These are phyloP conservation scores for Verasper variegatus DNA, from an alignment of 2,113 vertebrate species.

Conservation along the genomic window DNA sequence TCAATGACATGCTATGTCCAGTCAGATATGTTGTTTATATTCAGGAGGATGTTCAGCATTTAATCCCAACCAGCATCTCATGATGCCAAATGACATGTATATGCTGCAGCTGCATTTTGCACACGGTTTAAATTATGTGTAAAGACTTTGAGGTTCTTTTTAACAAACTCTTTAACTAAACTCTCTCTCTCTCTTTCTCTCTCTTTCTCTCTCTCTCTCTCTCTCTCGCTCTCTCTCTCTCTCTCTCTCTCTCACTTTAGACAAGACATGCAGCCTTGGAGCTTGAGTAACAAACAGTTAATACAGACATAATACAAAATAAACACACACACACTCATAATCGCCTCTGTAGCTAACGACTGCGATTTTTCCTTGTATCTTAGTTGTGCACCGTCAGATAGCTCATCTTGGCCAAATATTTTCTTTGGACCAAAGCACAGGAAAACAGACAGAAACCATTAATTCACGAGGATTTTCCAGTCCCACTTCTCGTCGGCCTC, in stretches of 20 bases:
- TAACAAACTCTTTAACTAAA: too few species aligned
- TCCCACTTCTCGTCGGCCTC: constrained; percentile 14
- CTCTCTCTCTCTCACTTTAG: not conserved
- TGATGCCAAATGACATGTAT: not conserved
- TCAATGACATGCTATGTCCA: too few species aligned
- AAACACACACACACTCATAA: constrained; percentile 1
- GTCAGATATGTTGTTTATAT: too few species aligned
- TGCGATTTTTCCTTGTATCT: constrained; percentile 13
- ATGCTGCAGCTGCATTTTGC: not conserved
- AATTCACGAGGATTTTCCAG: constrained; percentile 42
- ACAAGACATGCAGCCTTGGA: not conserved
- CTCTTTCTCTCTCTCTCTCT: not conserved
- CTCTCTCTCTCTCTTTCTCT: too few species aligned
- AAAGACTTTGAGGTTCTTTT: not conserved
- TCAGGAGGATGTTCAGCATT: too few species aligned
- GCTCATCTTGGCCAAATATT: constrained; percentile 51
- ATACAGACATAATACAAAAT: constrained; percentile 18
- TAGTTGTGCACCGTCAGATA: constrained; percentile 24
- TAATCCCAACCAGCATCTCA: too few species aligned
- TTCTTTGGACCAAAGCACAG: constrained; percentile 47
- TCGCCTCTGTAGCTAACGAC: too few species aligned
- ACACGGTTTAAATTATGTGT: too few species aligned
- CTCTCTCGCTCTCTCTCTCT: too few species aligned
- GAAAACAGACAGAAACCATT: constrained; percentile 58
- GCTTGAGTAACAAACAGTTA: constrained; percentile 6